Evolutionary conservation across 2,888 invertebrate species (phyloP).

Genomic region (Melinaea menophilus): DNA sequence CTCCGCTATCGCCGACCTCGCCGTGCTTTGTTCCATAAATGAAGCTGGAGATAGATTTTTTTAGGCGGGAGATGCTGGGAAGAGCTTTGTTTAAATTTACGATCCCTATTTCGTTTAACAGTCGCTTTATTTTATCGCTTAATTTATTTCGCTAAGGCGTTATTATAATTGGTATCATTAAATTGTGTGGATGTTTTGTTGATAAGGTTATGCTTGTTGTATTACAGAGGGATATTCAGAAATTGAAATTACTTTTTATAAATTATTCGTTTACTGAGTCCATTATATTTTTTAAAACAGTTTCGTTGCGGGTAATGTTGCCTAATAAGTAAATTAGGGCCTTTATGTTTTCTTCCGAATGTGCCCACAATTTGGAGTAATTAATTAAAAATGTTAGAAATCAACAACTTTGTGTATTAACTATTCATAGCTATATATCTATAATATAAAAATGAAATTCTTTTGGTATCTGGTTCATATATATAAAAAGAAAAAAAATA

Average conservation of each 20-base stretch:
- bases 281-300: too few species aligned
- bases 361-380: too few species aligned
- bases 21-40: conserved; percentile 26
- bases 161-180: conserved; percentile 38
- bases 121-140: conserved; percentile 36
- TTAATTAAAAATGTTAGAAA: too few species aligned
- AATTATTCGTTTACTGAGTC: too few species aligned
- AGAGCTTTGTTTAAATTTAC: conserved; percentile 36
- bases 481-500: too few species aligned
- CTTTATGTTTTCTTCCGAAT: too few species aligned
- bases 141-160: conserved; percentile 36
- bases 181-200: conserved; percentile 24
- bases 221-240: neutral
- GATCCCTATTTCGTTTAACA: conserved; percentile 34
- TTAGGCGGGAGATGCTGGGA: conserved; percentile 26
- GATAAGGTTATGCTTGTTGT: conserved; percentile 17
- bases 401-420: too few species aligned
- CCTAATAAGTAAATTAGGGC: too few species aligned
- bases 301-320: too few species aligned
- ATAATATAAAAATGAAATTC: too few species aligned
- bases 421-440: too few species aligned
- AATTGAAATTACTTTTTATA: neutral
- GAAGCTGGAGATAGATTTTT: conserved; percentile 26
- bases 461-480: too few species aligned
- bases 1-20: conserved; percentile 19